phyloP scores from a whole-genome alignment of 2,888 invertebrate genomes.

The Caenorhabditis doughertyi region DNA sequence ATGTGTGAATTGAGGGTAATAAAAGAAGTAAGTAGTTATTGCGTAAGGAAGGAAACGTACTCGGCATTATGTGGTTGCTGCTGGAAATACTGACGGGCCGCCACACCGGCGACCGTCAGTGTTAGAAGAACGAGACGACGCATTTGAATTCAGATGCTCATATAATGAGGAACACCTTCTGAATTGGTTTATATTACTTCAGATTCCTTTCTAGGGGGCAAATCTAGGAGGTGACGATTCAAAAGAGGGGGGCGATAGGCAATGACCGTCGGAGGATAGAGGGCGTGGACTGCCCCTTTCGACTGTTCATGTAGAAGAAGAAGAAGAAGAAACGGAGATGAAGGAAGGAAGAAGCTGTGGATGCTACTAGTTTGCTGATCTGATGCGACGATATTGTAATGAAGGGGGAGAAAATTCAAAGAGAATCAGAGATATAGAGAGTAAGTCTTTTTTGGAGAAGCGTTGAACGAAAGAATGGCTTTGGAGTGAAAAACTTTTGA shows the following conservation, averaged over 20 bases:
- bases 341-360: constrained; percentile 54
- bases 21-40: constrained; percentile 47
- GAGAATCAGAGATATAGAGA: constrained; percentile 17
- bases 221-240: constrained; percentile 52
- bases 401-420: constrained; percentile 37
- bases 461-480: constrained; percentile 29
- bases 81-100: constrained; percentile 55
- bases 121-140: constrained; percentile 48
- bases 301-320: constrained; percentile 26
- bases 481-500: constrained; percentile 25
- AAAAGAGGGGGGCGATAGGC: constrained; percentile 44
- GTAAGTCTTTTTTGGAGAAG: constrained; percentile 54
- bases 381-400: constrained; percentile 64
- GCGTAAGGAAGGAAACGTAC: constrained; percentile 47
- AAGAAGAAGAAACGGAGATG: constrained; percentile 42
- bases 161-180: constrained; percentile 33
- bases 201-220: constrained; percentile 38
- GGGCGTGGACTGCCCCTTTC: constrained; percentile 37
- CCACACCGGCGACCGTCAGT: constrained; percentile 45
- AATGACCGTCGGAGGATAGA: constrained; percentile 53
- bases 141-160: constrained; percentile 50
- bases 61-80: constrained; percentile 44
- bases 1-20: constrained; percentile 26
- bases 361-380: constrained; percentile 64
- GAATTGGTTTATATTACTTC: constrained; percentile 37